Evolutionary conservation across 2,888 invertebrate species (phyloP).

Genomic region (Cryptocheilus praepositus): DNA sequence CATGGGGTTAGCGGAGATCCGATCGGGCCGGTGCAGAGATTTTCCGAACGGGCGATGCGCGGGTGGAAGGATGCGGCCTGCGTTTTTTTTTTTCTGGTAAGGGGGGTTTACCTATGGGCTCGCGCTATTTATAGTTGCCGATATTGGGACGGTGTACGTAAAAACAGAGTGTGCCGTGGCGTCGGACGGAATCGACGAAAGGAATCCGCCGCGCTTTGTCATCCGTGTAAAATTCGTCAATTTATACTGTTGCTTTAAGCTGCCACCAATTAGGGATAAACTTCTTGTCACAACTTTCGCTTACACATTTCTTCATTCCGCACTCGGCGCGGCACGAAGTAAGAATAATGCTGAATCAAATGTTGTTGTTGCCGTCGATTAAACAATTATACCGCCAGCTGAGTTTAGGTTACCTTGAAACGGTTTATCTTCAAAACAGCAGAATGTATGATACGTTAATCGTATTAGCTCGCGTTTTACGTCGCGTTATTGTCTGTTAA

Average conservation of each 20-base stretch:
- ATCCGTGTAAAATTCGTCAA: constrained; percentile 17
- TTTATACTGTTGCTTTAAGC: constrained; percentile 23
- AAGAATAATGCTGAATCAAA: constrained; percentile 56
- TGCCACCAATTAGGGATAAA: constrained; percentile 28
- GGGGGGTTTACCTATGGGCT: too few species aligned
- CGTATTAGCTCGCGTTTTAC: constrained; percentile 1
- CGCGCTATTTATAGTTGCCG: too few species aligned
- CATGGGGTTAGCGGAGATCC: too few species aligned
- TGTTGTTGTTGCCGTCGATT: constrained; percentile 54
- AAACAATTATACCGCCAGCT: constrained; percentile 54
- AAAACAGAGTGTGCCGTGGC: not conserved
- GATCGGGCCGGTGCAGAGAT: constrained; percentile 8
- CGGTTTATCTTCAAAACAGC: constrained; percentile 52
- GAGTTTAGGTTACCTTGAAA: constrained; percentile 52
- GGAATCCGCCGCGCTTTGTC: constrained; percentile 18
- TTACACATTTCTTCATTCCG: constrained; percentile 10
- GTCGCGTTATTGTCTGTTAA: constrained; percentile 1
- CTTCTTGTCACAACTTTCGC: constrained; percentile 4
- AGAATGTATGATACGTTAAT: not conserved
- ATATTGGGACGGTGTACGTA: not conserved
- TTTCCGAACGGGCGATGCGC: constrained; percentile 4
- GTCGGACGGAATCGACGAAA: not conserved
- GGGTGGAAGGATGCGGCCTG: not conserved
- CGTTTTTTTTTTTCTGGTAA: too few species aligned
- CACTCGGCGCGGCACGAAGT: constrained; percentile 9